These are phyloP conservation scores for Conistra vaccinii DNA, from an alignment of 2,888 invertebrate species.

Conservation along the genomic window DNA sequence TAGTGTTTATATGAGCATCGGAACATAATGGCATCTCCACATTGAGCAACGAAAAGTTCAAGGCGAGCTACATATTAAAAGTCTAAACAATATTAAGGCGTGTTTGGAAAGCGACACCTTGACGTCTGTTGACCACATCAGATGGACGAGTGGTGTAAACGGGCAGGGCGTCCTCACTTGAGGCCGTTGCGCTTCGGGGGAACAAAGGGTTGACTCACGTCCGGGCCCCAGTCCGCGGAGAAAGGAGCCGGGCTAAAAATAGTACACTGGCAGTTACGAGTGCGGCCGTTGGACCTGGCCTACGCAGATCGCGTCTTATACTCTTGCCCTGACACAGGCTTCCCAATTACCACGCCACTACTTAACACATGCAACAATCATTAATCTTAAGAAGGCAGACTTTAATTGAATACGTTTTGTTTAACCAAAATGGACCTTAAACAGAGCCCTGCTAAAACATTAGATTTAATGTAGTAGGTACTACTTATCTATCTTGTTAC, in stretches of 20 bases:
- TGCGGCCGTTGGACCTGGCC: slow-evolving; percentile 83
- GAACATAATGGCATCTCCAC: slow-evolving; percentile 81
- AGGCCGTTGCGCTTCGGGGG: slow-evolving; percentile 79
- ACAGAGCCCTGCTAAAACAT: not conserved
- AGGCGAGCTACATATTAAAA: slow-evolving; percentile 85
- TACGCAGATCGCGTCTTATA: slow-evolving; percentile 79
- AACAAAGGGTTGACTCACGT: slow-evolving; percentile 89
- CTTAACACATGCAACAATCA: slow-evolving; percentile 61
- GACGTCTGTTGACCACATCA: slow-evolving; percentile 72
- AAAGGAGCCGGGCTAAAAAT: slow-evolving; percentile 86
- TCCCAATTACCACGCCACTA: slow-evolving; percentile 69
- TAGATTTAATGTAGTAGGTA: not conserved
- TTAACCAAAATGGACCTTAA: not conserved
- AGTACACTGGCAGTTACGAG: slow-evolving; percentile 82
- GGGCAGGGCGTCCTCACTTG: slow-evolving; percentile 72
- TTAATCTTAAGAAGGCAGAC: slow-evolving; percentile 16
- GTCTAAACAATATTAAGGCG: slow-evolving; percentile 82
- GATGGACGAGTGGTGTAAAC: slow-evolving; percentile 61
- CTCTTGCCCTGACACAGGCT: slow-evolving; percentile 72
- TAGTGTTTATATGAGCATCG: slow-evolving; percentile 76
- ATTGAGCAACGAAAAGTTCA: slow-evolving; percentile 83
- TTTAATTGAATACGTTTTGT: slow-evolving; percentile 7
- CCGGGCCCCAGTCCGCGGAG: slow-evolving; percentile 82
- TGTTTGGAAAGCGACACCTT: slow-evolving; percentile 83
- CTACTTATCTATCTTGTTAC: not conserved